Base-by-base conservation (phyloP, 23 tunicate genomes). In the Ciona savignyi region DNA sequence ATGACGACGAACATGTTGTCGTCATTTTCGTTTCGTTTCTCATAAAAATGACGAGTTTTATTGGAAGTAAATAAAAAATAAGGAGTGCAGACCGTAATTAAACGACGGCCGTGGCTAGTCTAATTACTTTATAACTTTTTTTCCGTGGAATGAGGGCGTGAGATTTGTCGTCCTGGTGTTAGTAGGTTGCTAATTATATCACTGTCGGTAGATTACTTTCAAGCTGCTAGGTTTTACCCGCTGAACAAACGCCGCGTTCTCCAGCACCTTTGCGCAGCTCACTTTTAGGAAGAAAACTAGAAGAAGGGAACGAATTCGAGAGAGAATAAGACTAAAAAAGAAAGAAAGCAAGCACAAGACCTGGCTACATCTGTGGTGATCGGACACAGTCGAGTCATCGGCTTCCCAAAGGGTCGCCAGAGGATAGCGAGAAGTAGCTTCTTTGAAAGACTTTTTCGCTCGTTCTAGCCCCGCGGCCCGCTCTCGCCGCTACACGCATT, bases 401-500 rank as follows among this genome's bases (percentile, higher is more conserved):
- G 68, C 68, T 64, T 64, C 68, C 68, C 68, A 64, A 64, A 24
- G 68, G 68, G 68, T 64, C 28, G 68, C 68, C 68, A 23, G 68
- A 42, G 56, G 56, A 42, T 42, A 42, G 56, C 56, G 56, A 42
- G 56, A 42, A 9, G 56, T 42, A 42, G 68, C 27, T 64, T 64
- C 28, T 6, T 64, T 25, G 68, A 24, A 23, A 25, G 27, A 64
- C 28, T 64, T 64, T 64, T 64, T 64, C 68, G 68, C 28, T 64
- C 28, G 68, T 64, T 23, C 28, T 64, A 24, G 68, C 68, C 28
- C 28, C 28, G 28, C 68, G 68, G 68, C 28, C 68, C n/a, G 68
- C 68, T 15, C 68, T 64, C 68, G 68, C 68, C 68, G 68, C 68
- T 64, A 25, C 11, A 64, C 28, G 27, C 28, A 23, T 25, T 23